Evolutionary conservation across 2,113 vertebrate genomes (phyloP), one percentile per base, ranked within the genome.

Genomic region (Ranitomeya variabilis): DNA sequence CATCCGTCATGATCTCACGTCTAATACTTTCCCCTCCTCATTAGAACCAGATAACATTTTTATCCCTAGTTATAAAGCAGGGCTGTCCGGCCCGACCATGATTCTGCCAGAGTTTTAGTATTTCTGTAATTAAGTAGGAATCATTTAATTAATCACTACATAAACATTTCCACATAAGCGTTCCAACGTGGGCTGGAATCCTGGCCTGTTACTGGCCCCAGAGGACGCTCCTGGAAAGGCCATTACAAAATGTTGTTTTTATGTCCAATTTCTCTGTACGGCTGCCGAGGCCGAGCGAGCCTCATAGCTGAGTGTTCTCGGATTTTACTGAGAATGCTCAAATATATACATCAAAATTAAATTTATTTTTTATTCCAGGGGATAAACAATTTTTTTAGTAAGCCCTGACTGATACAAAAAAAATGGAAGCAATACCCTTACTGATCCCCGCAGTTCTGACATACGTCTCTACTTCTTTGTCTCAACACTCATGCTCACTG

Each of bases 41-140:
- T 83, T 83, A 83, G 52, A n/a, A 8, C 5, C 31, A 66, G 62
- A 83, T 83, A 66, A 83, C 18, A 62, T 51, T 83, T 83, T 83
- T 83, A 83, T 83, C 80, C 80, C 80, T 37, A 3, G 62, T 83
- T 83, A 83, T 83, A 83, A 83, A 83, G 21, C 80, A 45, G 62
- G 31, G 45, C 57, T 52, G 60, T 83, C 62, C 80, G 57, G 60
- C 52, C 60, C 60, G 59, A n/a, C 19, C 80, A 83, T 83, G 60
- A 66, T 67, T 83, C 80, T 83, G 80, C 80, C 80, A 83, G 31
- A 13, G 37, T 21, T 83, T 83, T 83, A 83, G 60, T 83, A 83
- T 83, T 83, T 52, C 80, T 83, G 60, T 66, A 83, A 83, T 83
- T 51, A 83, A 83, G 80, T 66, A 83, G 60, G 80, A 67, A 66